Conservation (phyloP, 2,113 vertebrate species). For the Myotis lucifugus region DNA sequence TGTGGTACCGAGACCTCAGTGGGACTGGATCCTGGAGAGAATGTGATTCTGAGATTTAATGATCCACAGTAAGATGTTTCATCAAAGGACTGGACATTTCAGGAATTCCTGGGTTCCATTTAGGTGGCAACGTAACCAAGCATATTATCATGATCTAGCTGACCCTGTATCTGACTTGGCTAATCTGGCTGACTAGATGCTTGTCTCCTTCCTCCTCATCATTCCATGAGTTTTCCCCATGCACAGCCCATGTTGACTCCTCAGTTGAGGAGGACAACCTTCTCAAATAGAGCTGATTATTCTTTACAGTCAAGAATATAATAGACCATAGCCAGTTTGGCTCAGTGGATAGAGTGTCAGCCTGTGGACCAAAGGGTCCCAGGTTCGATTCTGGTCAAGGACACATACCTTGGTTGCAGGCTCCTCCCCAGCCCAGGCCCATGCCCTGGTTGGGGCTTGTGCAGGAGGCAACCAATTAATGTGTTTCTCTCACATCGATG, state of each 20-base stretch:
- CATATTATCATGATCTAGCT: background rate
- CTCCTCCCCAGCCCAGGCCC: no score
- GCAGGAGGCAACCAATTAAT: no score
- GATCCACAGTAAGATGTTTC: background rate
- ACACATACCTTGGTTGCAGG: no score
- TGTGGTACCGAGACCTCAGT: background rate
- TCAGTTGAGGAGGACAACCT: background rate
- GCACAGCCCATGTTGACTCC: background rate
- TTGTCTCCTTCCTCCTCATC: background rate
- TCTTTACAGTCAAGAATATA: background rate
- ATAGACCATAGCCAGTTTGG: background rate
- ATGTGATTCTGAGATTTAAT: background rate
- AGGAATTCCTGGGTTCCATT: background rate
- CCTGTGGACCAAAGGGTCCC: no score
- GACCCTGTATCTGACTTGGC: background rate
- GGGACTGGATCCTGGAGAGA: background rate
- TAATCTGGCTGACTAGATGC: background rate
- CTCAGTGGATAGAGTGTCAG: no score
- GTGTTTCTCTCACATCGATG: no score
- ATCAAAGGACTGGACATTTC: background rate
- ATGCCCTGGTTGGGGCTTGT: no score
- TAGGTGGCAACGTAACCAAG: background rate
- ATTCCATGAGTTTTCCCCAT: accelerated
- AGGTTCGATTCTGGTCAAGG: no score
- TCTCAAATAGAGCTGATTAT: background rate